Conservation (phyloP, 2,888 invertebrate genomes). For the Stenodema calcarata region DNA sequence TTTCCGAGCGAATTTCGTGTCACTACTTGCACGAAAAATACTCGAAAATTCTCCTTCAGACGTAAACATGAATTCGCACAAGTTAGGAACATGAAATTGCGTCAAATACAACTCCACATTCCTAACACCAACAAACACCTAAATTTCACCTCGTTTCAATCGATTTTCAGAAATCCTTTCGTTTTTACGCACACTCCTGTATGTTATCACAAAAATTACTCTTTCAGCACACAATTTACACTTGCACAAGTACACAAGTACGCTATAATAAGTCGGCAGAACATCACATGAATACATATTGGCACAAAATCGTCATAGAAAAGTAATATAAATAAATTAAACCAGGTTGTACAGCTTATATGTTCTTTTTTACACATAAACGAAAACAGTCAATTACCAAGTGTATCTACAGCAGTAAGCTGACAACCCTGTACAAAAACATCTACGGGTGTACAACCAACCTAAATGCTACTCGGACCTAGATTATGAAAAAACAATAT, state of each 20-base stretch:
- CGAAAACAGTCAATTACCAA: not conserved
- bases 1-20: no score
- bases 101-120: no score
- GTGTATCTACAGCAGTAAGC: not conserved
- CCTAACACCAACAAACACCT: no score
- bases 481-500: constrained; percentile 6
- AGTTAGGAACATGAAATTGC: no score
- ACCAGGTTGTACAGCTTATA: not conserved
- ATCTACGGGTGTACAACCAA: constrained; percentile 1
- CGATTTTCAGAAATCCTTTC: no score
- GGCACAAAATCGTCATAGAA: not conserved
- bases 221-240: not conserved
- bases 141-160: no score
- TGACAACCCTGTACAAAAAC: constrained; percentile 1
- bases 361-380: no score
- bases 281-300: not conserved
- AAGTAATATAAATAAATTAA: not conserved
- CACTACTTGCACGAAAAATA: no score
- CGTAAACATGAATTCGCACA: no score
- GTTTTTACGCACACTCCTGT: no score
- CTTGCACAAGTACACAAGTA: not conserved
- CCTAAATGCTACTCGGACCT: constrained; percentile 36
- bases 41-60: no score
- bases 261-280: not conserved
- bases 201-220: not conserved